Conservation (phyloP, 2,113 vertebrate genomes). For the Pelmatolapia mariae region DNA sequence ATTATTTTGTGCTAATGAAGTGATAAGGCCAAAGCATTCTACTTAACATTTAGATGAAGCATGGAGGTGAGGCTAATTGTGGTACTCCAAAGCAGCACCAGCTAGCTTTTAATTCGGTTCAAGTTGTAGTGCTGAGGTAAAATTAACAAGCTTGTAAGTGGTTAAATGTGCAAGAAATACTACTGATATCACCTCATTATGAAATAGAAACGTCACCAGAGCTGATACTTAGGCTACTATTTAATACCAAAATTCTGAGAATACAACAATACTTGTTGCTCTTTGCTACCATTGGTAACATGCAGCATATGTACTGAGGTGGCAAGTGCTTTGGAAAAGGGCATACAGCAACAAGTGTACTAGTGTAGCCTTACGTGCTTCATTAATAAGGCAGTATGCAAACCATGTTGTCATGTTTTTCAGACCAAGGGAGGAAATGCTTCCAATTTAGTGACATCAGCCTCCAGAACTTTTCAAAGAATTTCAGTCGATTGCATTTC, state of each 20-base stretch:
- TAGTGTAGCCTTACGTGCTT: background rate
- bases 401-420: background rate
- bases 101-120: background rate
- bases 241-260: background rate
- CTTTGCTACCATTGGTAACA: background rate
- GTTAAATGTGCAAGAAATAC: background rate
- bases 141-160: background rate
- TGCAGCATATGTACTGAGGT: background rate
- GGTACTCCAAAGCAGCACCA: background rate
- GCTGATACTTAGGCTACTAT: background rate
- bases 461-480: background rate
- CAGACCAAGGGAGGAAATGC: background rate
- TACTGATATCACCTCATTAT: background rate
- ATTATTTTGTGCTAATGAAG: background rate
- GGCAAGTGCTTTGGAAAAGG: background rate
- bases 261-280: background rate
- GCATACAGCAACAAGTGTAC: background rate
- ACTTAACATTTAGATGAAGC: background rate
- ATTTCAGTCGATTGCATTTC: background rate
- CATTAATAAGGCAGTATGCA: background rate
- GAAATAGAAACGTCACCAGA: background rate
- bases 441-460: background rate
- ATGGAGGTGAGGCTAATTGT: background rate
- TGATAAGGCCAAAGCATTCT: background rate
- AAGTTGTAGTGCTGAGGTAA: background rate